Percentiles rank a stretch among this genome's conserved stretches.
Evolutionary conservation across 2,888 invertebrate genomes (phyloP).

Genomic region (Ectobius pallidus): DNA sequence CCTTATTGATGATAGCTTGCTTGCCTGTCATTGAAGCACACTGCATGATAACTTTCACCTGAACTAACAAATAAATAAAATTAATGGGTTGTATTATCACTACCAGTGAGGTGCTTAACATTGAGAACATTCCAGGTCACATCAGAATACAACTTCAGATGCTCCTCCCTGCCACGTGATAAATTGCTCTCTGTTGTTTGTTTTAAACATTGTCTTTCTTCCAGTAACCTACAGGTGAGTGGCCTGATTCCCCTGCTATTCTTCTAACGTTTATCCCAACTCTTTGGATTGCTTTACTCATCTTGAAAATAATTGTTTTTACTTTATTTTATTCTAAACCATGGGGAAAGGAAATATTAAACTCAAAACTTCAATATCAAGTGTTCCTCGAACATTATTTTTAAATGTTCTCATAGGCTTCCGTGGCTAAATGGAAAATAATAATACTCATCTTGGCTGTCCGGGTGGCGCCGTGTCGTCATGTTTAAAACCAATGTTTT

Average conservation of each 20-base stretch:
- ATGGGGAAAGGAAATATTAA: no score
- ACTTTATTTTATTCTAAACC: no score
- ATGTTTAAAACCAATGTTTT: no score
- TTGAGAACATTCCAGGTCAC: background rate
- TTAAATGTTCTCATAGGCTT: no score
- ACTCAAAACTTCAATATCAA: no score
- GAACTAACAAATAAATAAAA: background rate
- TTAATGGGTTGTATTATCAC: background rate
- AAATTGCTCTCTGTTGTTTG: conserved; percentile 17
- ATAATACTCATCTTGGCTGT: no score
- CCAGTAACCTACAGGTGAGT: background rate
- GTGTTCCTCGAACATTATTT: no score
- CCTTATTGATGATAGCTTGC: background rate
- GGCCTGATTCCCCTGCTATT: background rate
- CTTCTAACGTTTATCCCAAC: no score
- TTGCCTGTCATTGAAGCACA: conserved; percentile 3
- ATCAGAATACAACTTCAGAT: background rate
- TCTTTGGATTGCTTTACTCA: no score
- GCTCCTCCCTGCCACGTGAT: conserved; percentile 6
- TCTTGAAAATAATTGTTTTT: no score
- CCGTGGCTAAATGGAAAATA: no score
- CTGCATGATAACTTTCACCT: background rate
- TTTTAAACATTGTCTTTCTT: conserved; percentile 14
- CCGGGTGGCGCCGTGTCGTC: no score
- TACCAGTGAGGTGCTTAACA: background rate